These are phyloP conservation scores for Amphibalanus amphitrite DNA, from an alignment of 1,140 invertebrate species.

Conservation along the genomic window DNA sequence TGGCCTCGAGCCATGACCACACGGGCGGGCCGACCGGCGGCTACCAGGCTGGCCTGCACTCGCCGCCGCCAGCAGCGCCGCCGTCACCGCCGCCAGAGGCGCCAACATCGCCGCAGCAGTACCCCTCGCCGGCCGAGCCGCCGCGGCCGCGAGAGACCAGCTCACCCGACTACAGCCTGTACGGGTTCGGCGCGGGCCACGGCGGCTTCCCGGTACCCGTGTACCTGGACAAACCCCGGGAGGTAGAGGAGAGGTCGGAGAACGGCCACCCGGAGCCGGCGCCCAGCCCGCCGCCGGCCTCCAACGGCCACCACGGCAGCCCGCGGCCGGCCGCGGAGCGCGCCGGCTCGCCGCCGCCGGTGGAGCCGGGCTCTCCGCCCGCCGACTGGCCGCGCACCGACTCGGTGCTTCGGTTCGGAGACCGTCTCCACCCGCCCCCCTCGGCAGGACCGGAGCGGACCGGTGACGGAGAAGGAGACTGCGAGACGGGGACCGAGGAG, in stretches of 20 bases:
- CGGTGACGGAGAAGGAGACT: too few species aligned
- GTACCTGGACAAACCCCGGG: background rate
- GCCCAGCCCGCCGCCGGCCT: too few species aligned
- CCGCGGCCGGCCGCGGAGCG: background rate
- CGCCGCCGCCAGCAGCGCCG: too few species aligned
- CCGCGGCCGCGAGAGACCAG: background rate
- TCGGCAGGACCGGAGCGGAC: too few species aligned
- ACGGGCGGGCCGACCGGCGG: background rate
- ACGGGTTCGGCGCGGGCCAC: background rate
- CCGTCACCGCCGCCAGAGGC: background rate
- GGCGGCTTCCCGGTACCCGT: background rate
- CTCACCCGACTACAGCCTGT: background rate
- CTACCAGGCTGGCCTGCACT: background rate
- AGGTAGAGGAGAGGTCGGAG: background rate
- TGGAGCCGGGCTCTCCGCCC: background rate
- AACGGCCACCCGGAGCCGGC: background rate
- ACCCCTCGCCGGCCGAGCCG: background rate
- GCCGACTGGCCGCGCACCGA: background rate
- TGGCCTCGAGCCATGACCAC: background rate
- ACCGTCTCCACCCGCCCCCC: too few species aligned
- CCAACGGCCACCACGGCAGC: too few species aligned
- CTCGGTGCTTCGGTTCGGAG: background rate
- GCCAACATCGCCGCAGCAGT: background rate
- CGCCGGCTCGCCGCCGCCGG: too few species aligned
- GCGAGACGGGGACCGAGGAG: background rate